phyloP scores from a whole-genome alignment of 1,140 invertebrate species.

The Metopolophium dirhodum region DNA sequence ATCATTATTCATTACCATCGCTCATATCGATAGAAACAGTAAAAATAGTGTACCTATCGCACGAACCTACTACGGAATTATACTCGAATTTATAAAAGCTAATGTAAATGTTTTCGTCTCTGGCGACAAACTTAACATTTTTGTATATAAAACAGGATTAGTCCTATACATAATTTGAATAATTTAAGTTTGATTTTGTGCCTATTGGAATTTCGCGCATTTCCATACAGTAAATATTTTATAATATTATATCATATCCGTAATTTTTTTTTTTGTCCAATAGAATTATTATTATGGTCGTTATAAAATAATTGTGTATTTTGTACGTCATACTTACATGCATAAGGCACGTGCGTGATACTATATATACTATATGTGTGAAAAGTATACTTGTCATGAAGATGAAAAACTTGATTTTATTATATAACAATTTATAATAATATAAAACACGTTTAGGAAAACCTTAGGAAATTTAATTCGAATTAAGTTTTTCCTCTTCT shows the following conservation, averaged over 20 bases:
- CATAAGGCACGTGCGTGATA: background rate
- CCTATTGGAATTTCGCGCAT: conserved; percentile 32
- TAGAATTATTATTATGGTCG: background rate
- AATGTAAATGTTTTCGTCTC: background rate
- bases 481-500: conserved; percentile 57
- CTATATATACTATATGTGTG: background rate
- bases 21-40: background rate
- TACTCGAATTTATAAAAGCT: background rate
- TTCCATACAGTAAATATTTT: background rate
- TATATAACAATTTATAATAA: background rate
- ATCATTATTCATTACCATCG: background rate
- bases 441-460: background rate
- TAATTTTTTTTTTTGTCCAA: background rate
- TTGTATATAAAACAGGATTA: background rate
- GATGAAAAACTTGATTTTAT: conserved; percentile 53
- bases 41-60: background rate
- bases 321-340: background rate
- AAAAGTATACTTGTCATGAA: conserved; percentile 50
- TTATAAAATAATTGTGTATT: background rate
- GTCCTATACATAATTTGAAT: background rate
- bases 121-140: background rate
- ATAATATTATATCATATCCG: background rate
- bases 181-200: conserved; percentile 14
- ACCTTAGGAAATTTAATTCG: conserved; percentile 26
- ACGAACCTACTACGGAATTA: background rate